Conservation (phyloP, 2,888 invertebrate genomes). For the Octonoba sinensis region DNA sequence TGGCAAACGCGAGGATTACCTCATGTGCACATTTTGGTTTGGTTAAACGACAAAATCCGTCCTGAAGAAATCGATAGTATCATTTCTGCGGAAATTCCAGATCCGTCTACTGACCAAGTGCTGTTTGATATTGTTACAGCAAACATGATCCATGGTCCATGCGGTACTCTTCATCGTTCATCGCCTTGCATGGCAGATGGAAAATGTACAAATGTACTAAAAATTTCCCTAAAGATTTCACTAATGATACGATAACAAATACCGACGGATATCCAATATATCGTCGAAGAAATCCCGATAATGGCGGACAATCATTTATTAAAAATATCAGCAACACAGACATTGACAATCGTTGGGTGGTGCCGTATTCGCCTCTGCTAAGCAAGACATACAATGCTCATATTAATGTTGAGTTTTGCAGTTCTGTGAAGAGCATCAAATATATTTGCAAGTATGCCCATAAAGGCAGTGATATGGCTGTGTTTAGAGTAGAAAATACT, state of each 20-base stretch:
- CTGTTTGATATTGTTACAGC: no score
- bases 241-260: no score
- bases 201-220: no score
- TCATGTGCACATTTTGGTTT: background rate
- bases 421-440: constrained; percentile 29
- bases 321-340: constrained; percentile 17
- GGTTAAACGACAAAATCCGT: background rate
- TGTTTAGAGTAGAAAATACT: no score
- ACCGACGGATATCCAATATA: constrained; percentile 22
- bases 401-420: constrained; percentile 29
- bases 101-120: no score
- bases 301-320: constrained; percentile 23
- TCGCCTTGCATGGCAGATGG: constrained; percentile 27
- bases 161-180: no score
- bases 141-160: no score
- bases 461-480: constrained; percentile 26
- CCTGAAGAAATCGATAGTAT: background rate
- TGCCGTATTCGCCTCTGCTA: no score
- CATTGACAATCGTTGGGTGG: no score
- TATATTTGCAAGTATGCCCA: constrained; percentile 21
- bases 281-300: constrained; percentile 22
- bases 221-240: no score
- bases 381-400: constrained; percentile 20
- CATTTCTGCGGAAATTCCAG: background rate
- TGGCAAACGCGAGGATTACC: background rate